Evolutionary conservation across 1,140 invertebrate genomes (phyloP), one percentile per base, ranked within the genome.

Genomic region (Pseudomyrmex cubaensis): DNA sequence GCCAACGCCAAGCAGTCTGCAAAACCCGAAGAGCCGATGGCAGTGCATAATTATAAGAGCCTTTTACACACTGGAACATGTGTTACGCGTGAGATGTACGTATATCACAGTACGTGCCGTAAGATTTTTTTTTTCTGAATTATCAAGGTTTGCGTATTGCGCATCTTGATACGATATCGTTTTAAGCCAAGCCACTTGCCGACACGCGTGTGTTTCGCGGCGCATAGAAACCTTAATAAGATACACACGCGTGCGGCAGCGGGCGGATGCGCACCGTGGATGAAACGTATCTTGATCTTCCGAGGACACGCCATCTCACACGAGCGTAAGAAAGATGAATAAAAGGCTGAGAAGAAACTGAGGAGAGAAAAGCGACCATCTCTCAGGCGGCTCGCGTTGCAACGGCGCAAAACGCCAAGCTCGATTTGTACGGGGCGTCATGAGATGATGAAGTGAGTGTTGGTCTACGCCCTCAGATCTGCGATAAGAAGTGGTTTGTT

Each of bases 1-100:
- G 75, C 82, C 73, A 90, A 91, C 91, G 91, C 91, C 91, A 92
- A 90, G 90, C 91, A 91, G 91, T 92, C 91, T 57, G 63, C 57
- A 17, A 77, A 44, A 61, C 7, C 44, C 35, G 35, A 4, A 50
- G 35, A 25, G 64, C 64, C 54, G 76, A 70, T 80, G 64, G 54
- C 66, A 25, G 66, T 9, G 66, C 54, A 35, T 35, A 80, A 70
- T 80, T 80, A 59, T 70, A 59, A 80, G 17, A 80, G 66, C 9
- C 75, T 69, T 69, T 69, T 78, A 69, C 62, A 20, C 52, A 78
- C 75, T 25, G 13, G 64, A 46, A 25, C 20, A 25, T 22, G 76
- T 66, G 62, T 77, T 66, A 56, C 17, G 13, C 63, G 44, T 2
- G 15, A 44, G 15, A 64, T 10, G n/a, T 56, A 48, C 20, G 56